Percentiles rank a stretch among this genome's conserved stretches.
phyloP scores from a whole-genome alignment of 2,888 invertebrate species.

The Orchesella flavescens region DNA sequence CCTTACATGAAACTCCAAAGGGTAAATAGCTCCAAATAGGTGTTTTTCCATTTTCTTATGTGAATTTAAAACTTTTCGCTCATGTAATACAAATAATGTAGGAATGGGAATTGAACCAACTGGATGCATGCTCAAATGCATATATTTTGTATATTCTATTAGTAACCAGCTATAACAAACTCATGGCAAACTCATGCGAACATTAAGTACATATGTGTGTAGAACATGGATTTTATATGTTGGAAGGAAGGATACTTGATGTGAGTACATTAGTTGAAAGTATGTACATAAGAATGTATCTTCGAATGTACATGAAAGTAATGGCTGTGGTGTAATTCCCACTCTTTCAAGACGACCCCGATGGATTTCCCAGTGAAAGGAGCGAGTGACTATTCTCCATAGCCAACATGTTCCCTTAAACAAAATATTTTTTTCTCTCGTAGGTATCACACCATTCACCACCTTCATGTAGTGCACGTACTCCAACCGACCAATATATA shows the following conservation, averaged over 20 bases:
- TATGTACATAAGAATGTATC: no score
- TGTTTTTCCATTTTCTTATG: constrained; percentile 42
- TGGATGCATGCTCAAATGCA: constrained; percentile 26
- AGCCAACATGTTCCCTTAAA: constrained; percentile 11
- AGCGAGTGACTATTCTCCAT: constrained; percentile 1
- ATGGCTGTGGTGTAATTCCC: constrained; percentile 41
- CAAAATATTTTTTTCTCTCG: constrained; percentile 30
- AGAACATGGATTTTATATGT: no score
- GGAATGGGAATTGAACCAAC: constrained; percentile 53
- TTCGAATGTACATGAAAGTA: constrained; percentile 24
- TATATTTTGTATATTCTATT: no score
- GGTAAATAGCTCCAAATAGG: constrained; percentile 39
- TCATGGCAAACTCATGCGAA: no score
- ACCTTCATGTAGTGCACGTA: background rate
- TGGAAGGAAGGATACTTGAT: no score
- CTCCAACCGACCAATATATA: no score
- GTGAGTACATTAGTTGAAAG: no score
- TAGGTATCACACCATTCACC: constrained; percentile 14
- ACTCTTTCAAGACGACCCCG: constrained; percentile 39
- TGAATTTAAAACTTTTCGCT: constrained; percentile 17
- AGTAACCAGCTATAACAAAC: no score
- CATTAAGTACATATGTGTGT: no score
- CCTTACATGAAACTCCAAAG: constrained; percentile 51
- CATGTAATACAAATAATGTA: background rate
- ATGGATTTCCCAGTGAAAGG: constrained; percentile 39